Conservation (phyloP, 1,140 invertebrate species). For the Orussus abietinus region DNA sequence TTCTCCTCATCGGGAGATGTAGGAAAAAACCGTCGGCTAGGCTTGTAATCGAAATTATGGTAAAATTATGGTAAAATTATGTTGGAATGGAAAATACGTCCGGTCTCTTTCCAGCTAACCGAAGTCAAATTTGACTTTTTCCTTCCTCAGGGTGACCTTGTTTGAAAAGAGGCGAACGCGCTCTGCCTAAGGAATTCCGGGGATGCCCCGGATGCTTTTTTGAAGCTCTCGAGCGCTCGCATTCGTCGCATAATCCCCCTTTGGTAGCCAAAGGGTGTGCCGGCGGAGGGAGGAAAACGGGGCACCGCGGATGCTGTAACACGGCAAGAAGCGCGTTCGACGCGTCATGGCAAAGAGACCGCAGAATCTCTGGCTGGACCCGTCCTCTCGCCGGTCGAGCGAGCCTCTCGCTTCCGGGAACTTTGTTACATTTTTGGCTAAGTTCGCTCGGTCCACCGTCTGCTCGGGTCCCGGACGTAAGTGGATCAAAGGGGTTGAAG, state of each 20-base stretch:
- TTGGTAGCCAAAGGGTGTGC: background rate
- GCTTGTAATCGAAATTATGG: no score
- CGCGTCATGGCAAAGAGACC: conserved; percentile 41
- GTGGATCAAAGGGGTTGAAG: conserved; percentile 44
- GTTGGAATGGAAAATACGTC: no score
- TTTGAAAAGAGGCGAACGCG: no score
- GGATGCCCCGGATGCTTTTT: conserved; percentile 10
- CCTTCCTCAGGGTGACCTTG: no score
- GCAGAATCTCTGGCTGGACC: conserved; percentile 43
- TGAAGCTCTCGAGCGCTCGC: conserved; percentile 15
- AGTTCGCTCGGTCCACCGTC: conserved; percentile 19
- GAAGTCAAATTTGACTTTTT: no score
- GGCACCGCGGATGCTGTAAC: no score
- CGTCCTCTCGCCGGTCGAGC: background rate
- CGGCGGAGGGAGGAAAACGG: background rate
- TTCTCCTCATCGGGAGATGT: no score
- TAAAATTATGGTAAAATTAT: no score
- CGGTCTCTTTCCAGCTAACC: no score
- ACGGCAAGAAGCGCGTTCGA: conserved; percentile 30
- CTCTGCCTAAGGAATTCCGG: no score
- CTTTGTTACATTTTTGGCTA: conserved; percentile 51
- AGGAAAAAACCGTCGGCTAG: no score
- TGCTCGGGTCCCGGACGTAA: conserved; percentile 31
- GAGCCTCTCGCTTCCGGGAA: conserved; percentile 28
- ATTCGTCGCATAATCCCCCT: conserved; percentile 22